These are phyloP conservation scores for Seira sanloemensis DNA, from an alignment of 2,888 invertebrate genomes.

Conservation along the genomic window DNA sequence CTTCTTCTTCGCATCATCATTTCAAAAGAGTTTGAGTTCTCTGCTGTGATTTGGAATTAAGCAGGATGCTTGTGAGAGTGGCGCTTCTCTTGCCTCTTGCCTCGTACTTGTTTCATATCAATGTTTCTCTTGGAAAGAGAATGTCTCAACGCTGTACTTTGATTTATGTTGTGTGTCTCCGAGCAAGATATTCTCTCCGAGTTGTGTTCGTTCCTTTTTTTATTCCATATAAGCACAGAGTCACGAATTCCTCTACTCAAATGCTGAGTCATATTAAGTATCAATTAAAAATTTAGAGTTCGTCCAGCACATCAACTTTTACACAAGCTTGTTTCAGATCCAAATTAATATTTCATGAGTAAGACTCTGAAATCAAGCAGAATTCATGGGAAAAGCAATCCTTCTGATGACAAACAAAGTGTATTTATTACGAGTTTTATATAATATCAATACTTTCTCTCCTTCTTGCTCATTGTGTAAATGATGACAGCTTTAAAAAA, in stretches of 20 bases:
- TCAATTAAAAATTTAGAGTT: slow-evolving; percentile 2
- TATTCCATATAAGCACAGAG: neutral
- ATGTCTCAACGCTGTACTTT: neutral
- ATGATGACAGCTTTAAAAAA: neutral
- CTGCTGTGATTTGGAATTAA: slow-evolving; percentile 13
- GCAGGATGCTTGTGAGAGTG: no score
- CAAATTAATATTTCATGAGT: no score
- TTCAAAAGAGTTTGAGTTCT: slow-evolving; percentile 12
- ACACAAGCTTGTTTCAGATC: no score
- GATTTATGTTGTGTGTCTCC: neutral
- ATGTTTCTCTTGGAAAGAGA: slow-evolving; percentile 4
- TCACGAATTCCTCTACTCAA: neutral
- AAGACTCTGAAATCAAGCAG: no score
- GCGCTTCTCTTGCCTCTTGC: neutral
- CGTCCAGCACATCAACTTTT: no score
- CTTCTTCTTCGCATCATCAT: neutral
- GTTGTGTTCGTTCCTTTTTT: neutral
- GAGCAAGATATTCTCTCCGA: neutral
- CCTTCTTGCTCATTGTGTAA: neutral
- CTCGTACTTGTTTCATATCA: neutral
- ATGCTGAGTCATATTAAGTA: neutral
- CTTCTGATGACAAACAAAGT: no score
- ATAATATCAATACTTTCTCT: neutral
- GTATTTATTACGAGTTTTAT: no score
- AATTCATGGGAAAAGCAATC: no score